Evolutionary conservation across 2,797 vertebrate genomes (phyloP).

Genomic region (Micromesistius poutassou): DNA sequence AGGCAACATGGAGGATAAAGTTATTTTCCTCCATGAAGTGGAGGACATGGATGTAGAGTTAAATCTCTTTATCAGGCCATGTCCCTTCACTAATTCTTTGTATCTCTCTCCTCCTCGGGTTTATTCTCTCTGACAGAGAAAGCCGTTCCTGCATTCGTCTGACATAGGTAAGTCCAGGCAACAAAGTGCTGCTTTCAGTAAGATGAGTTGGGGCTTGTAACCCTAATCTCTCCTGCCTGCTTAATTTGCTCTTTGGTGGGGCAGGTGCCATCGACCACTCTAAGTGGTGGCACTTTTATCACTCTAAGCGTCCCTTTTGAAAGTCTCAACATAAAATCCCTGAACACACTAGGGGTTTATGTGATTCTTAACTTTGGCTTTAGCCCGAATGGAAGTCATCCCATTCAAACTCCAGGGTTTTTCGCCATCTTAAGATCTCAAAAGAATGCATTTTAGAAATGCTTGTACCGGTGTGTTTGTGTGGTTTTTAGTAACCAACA

Average conservation of each 20-base stretch:
- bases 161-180: conserved; percentile 79
- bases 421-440: background rate
- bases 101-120: conserved; percentile 77
- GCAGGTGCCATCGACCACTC: conserved; percentile 52
- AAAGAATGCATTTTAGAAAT: conserved; percentile 35
- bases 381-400: conserved; percentile 31
- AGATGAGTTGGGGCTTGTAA: conserved; percentile 58
- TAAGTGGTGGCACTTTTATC: background rate
- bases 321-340: conserved; percentile 7
- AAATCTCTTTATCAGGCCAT: conserved; percentile 55
- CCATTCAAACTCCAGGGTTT: background rate
- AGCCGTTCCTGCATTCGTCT: conserved; percentile 66
- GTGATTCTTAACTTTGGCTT: conserved; percentile 34
- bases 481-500: conserved; percentile 22
- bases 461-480: conserved; percentile 2
- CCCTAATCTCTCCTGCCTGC: conserved; percentile 46
- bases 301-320: conserved; percentile 38
- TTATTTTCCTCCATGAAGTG: conserved; percentile 41
- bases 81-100: conserved; percentile 75
- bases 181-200: conserved; percentile 48
- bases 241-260: conserved; percentile 38
- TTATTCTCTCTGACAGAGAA: conserved; percentile 80
- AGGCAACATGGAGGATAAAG: conserved; percentile 41
- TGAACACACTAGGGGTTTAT: conserved; percentile 17
- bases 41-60: conserved; percentile 52